A percentile compares a stretch with the other conserved stretches of the same genome.
Evolutionary conservation across 1,140 invertebrate species (phyloP).

Genomic region (Hydropsyche tenuis): DNA sequence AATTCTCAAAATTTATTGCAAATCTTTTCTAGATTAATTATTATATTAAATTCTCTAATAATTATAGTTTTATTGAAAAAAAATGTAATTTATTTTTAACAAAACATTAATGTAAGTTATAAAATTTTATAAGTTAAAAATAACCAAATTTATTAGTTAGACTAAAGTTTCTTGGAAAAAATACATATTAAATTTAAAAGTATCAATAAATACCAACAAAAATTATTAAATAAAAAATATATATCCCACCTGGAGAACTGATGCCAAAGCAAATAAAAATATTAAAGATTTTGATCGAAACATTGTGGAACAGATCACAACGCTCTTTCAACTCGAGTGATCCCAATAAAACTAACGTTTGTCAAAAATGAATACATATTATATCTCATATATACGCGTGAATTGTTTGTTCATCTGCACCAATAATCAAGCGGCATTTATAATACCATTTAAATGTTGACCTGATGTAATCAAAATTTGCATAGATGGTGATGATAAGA

Average conservation of each 20-base stretch:
- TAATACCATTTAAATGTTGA: slow-evolving; percentile 1
- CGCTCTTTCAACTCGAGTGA: background rate
- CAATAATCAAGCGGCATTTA: slow-evolving; percentile 4
- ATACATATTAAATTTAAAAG: background rate
- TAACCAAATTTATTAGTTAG: background rate
- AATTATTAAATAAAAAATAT: background rate
- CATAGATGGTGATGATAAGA: too few relatives aligned
- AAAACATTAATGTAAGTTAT: too few relatives aligned
- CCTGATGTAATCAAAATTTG: slow-evolving; percentile 11
- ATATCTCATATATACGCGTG: slow-evolving; percentile 2
- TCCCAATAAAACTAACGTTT: background rate
- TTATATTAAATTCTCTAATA: too few relatives aligned
- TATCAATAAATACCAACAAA: background rate
- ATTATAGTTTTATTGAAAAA: too few relatives aligned
- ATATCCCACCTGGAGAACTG: background rate
- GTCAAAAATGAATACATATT: slow-evolving; percentile 2
- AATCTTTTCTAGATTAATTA: too few relatives aligned
- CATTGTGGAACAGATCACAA: background rate
- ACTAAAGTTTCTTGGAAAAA: background rate
- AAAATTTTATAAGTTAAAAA: too few relatives aligned
- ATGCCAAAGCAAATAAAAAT: background rate
- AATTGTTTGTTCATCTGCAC: slow-evolving; percentile 26
- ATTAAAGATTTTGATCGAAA: background rate
- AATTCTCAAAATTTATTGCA: too few relatives aligned
- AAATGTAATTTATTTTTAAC: too few relatives aligned